A percentile compares a stretch with the other conserved stretches of the same genome.
phyloP scores from a whole-genome alignment of 2,797 vertebrate species.

The Brachyrhaphis roseni region DNA sequence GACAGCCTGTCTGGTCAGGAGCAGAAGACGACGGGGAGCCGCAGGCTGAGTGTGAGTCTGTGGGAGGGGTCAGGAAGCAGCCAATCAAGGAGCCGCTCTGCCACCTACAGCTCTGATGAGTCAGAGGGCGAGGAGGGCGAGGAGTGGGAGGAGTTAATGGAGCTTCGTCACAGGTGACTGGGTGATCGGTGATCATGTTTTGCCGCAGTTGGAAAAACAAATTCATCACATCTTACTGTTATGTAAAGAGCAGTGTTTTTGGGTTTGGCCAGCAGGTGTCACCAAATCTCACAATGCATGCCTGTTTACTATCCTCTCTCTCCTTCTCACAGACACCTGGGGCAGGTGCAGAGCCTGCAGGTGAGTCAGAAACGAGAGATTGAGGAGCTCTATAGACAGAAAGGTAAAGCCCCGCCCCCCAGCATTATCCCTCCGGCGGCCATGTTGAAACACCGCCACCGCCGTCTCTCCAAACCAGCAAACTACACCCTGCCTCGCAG shows the following conservation, averaged over 20 bases:
- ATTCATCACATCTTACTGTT: neutral
- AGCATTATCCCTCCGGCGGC: conserved; percentile 89
- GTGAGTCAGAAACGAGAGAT: conserved; percentile 91
- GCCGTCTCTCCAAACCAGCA: conserved; percentile 88
- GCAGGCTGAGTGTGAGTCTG: conserved; percentile 46
- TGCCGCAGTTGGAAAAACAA: neutral
- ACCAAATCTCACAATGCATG: no score
- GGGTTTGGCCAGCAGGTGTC: neutral
- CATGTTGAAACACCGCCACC: conserved; percentile 89
- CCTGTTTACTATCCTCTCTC: no score
- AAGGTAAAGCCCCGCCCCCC: conserved; percentile 89
- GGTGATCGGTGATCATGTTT: neutral
- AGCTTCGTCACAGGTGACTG: conserved; percentile 87
- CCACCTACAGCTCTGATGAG: conserved; percentile 88
- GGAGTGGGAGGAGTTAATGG: conserved; percentile 89
- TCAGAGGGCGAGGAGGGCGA: conserved; percentile 87
- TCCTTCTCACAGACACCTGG: conserved; percentile 83
- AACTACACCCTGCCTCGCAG: conserved; percentile 80
- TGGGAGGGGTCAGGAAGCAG: conserved; percentile 51
- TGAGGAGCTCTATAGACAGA: conserved; percentile 86
- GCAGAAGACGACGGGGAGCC: conserved; percentile 7
- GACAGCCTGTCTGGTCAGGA: conserved; percentile 15
- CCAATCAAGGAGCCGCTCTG: conserved; percentile 80
- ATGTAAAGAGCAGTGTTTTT: neutral
- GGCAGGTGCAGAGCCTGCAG: conserved; percentile 89